Percentiles rank a stretch among this genome's conserved stretches.
phyloP scores from a whole-genome alignment of 2,113 vertebrate species.

The Pangasianodon gigas region DNA sequence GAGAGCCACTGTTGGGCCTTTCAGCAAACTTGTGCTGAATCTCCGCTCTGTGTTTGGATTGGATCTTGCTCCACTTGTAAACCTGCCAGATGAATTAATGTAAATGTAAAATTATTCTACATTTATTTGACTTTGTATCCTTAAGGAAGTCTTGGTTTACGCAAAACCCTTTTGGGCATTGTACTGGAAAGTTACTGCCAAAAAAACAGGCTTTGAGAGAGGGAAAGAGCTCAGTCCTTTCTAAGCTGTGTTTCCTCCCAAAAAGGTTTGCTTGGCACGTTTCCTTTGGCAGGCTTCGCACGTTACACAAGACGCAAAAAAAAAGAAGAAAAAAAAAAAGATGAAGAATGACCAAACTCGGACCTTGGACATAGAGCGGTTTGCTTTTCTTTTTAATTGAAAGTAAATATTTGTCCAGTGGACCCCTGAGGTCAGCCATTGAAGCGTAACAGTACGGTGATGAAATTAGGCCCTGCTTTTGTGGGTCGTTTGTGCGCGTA shows the following conservation, averaged over 20 bases:
- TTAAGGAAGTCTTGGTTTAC: conserved; percentile 3
- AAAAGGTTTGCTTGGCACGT: conserved; percentile 20
- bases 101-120: not conserved
- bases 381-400: conserved; percentile 15
- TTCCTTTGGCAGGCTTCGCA: conserved; percentile 26
- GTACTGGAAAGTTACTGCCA: not conserved
- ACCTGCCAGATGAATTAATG: not conserved
- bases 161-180: not conserved
- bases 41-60: not conserved
- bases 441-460: not conserved
- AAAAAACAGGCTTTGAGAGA: not conserved
- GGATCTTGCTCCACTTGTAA: not conserved
- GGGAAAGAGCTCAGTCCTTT: not conserved
- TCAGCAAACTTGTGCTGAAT: not conserved
- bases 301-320: conserved; percentile 24
- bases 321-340: not conserved
- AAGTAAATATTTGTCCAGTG: conserved; percentile 22
- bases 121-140: conserved; percentile 9
- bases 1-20: not conserved
- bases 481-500: not conserved
- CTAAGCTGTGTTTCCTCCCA: not conserved
- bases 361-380: conserved; percentile 26
- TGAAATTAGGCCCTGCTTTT: not conserved
- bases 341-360: not conserved
- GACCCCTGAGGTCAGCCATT: not conserved